Conservation (phyloP, 1,140 invertebrate genomes). For the Saccostrea glomerata region DNA sequence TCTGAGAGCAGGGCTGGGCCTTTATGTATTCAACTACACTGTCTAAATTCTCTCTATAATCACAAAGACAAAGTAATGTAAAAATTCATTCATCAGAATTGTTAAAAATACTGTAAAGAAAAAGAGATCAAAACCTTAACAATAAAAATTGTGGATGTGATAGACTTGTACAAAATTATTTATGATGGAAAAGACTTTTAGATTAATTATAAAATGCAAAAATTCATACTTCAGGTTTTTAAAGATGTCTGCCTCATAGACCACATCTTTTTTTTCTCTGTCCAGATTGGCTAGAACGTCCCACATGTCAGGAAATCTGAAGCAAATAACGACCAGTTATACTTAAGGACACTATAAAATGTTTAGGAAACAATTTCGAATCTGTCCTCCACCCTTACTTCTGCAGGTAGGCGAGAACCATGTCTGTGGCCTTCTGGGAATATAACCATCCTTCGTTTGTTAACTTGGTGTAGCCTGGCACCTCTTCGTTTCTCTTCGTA, state of each 20-base stretch:
- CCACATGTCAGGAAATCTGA: conserved; percentile 87
- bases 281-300: conserved; percentile 78
- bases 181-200: background rate
- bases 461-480: conserved; percentile 90
- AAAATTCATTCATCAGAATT: too few species aligned
- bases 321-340: background rate
- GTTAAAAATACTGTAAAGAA: too few species aligned
- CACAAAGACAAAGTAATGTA: background rate
- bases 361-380: background rate
- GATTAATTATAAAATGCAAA: background rate
- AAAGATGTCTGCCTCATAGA: conserved; percentile 72
- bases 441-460: conserved; percentile 86
- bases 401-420: conserved; percentile 85
- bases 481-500: conserved; percentile 85
- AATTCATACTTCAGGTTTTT: conserved; percentile 65
- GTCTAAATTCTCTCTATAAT: conserved; percentile 78
- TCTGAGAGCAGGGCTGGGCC: conserved; percentile 82
- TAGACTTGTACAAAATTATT: too few species aligned
- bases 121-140: too few species aligned
- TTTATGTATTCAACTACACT: conserved; percentile 87
- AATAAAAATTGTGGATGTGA: too few species aligned
- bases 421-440: conserved; percentile 86
- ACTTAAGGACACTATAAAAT: background rate
- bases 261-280: conserved; percentile 65
- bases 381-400: conserved; percentile 69